A percentile compares a stretch with the other conserved stretches of the same genome.
Evolutionary conservation across 35 echinoderm and acorn worm species (phyloP).

Genomic region (Acanthaster planci): DNA sequence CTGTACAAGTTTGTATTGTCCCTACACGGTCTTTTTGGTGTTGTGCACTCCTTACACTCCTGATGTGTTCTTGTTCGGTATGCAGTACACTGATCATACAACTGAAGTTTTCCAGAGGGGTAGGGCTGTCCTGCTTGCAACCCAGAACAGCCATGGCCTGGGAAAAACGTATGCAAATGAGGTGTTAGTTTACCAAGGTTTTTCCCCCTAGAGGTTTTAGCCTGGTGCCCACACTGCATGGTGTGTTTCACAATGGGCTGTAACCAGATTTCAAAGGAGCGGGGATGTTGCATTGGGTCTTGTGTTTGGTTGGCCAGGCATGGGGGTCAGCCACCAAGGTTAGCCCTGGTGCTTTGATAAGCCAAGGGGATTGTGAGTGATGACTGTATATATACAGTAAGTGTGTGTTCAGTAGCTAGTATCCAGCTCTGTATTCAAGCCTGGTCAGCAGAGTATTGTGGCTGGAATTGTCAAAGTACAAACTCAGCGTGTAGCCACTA

Average conservation of each 20-base stretch:
- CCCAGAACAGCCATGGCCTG: conserved; percentile 20
- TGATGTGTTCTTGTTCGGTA: too few relatives aligned
- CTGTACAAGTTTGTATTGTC: too few relatives aligned
- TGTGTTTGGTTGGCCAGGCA: conserved; percentile 12
- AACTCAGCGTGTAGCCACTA: too few relatives aligned
- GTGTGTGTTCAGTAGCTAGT: too few relatives aligned
- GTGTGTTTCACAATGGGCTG: background rate
- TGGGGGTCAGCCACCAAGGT: conserved; percentile 1
- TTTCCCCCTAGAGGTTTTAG: background rate
- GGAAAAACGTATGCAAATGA: conserved; percentile 33
- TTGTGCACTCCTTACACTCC: too few relatives aligned
- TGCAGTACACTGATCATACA: background rate
- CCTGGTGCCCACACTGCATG: background rate
- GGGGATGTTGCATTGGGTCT: background rate
- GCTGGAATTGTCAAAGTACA: too few relatives aligned
- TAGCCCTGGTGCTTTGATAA: too few relatives aligned
- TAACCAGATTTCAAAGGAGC: background rate
- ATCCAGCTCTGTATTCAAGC: too few relatives aligned
- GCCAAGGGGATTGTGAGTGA: too few relatives aligned
- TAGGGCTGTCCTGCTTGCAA: conserved; percentile 5
- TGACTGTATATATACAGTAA: too few relatives aligned
- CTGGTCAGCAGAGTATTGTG: too few relatives aligned
- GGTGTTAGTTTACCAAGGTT: conserved; percentile 32
- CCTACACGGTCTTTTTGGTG: too few relatives aligned
- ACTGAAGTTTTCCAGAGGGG: conserved; percentile 24